Base-by-base conservation (phyloP, 2,797 vertebrate species). In the Crax fasciolata region DNA sequence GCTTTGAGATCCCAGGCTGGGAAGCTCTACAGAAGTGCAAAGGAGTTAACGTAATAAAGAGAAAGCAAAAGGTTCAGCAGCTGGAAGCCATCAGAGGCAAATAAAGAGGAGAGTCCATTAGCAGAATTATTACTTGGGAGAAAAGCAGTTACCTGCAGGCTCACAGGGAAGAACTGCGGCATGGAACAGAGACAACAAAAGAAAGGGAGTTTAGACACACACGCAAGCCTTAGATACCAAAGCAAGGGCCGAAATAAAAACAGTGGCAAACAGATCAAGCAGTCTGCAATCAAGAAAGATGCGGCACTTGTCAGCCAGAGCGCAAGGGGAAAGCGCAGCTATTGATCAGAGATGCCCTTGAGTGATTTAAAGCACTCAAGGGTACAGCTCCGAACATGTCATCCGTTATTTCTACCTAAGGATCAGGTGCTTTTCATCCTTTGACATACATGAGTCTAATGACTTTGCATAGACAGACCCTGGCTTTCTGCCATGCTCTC, bases 81-180 rank as follows among this genome's bases (percentile, higher is more conserved):
- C 67, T 89, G 71, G 62, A 77, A 70, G 41, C 75, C 41, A 73
- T 32, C 67, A 39, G 82, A 95, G 70, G 63, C 51, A 94, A 94
- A 86, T 52, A 88, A 84, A 92, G 58, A 89, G 81, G 16, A 84
- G 39, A 92, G 39, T 94, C 76, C 76, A 86, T 92, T 77, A 86
- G 81, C 61, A 81, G 80, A 89, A 87, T 58, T 86, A 84, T 73
- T 80, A 82, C 52, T 79, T 87, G 65, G 87, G 90, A 92, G 71
- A 92, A 95, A 93, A 95, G 94, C 87, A 71, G 75, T 96, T 97
- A 97, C 97, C 97, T 97, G 97, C 3, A 0, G 90, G 87, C 85
- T 96, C 95, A 97, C 13, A 16, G 80, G 85, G 49, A 88, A 81
- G 71, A 87, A 97, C 97, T 97, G 97, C 97, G 87, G 97, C 97